Evolutionary conservation across 2,888 invertebrate genomes (phyloP).

Genomic region (Ecdyonurus torrentis): DNA sequence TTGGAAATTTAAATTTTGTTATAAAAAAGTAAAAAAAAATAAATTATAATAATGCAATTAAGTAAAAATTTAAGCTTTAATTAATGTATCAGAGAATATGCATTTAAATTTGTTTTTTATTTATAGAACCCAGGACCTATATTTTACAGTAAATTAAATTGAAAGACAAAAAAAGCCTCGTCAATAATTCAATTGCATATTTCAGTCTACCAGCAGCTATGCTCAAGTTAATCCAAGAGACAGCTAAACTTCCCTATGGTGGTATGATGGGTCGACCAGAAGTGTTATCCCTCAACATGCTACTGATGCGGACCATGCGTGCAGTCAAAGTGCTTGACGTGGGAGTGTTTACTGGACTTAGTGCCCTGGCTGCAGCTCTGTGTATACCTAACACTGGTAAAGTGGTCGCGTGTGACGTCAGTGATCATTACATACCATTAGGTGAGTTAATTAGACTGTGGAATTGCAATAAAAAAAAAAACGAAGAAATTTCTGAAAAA

Average conservation of each 20-base stretch:
- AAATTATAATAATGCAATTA: too few relatives aligned
- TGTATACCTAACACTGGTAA: background rate
- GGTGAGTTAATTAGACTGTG: too few relatives aligned
- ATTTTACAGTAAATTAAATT: too few relatives aligned
- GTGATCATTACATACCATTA: background rate
- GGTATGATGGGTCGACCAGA: background rate
- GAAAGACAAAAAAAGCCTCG: too few relatives aligned
- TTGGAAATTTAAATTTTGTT: too few relatives aligned
- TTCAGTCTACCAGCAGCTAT: background rate
- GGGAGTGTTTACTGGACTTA: background rate
- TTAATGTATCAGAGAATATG: too few relatives aligned
- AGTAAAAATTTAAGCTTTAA: too few relatives aligned
- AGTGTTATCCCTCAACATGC: background rate
- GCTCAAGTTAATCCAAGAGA: background rate
- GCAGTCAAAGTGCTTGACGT: background rate
- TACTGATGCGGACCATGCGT: background rate
- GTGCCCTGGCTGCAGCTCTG: background rate
- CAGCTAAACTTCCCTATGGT: background rate
- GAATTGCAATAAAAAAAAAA: too few relatives aligned
- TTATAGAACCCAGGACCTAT: too few relatives aligned
- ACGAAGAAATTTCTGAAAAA: too few relatives aligned
- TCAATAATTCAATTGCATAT: background rate
- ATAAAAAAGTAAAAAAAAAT: too few relatives aligned
- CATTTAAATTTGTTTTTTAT: too few relatives aligned
- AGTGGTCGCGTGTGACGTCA: background rate